A percentile compares a stretch with the other conserved stretches of the same genome.
Conservation (phyloP, 2,888 invertebrate species). For the Pseudococcus jackbeardsleyi region DNA sequence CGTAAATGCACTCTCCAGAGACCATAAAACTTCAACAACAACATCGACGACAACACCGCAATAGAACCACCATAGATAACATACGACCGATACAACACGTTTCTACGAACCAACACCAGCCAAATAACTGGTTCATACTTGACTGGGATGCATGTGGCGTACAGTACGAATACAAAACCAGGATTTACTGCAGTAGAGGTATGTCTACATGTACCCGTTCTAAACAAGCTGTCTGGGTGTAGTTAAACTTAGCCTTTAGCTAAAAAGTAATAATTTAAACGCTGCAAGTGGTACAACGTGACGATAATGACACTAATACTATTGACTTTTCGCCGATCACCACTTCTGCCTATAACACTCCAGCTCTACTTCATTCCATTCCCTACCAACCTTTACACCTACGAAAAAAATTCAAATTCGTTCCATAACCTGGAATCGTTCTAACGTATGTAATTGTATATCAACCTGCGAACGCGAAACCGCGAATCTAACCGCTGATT, state of each 20-base stretch:
- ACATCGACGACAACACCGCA: neutral
- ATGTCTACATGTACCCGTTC: conserved; percentile 30
- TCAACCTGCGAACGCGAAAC: neutral
- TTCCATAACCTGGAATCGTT: neutral
- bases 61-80: neutral
- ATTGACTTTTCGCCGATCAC: conserved; percentile 39
- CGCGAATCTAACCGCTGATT: neutral
- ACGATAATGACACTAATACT: conserved; percentile 55
- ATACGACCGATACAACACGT: conserved; percentile 53
- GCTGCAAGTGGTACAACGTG: conserved; percentile 40
- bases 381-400: neutral
- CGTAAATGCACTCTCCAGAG: neutral
- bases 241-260: conserved; percentile 57
- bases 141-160: conserved; percentile 55
- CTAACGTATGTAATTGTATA: neutral
- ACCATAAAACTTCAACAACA: conserved; percentile 2
- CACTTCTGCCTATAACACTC: neutral
- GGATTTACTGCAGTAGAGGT: conserved; percentile 41
- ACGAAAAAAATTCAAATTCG: conserved; percentile 35
- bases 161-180: conserved; percentile 53
- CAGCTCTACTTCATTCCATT: neutral
- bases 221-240: conserved; percentile 48
- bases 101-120: conserved; percentile 48
- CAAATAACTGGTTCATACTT: conserved; percentile 57
- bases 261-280: conserved; percentile 48